phyloP scores from a whole-genome alignment of 2,888 invertebrate species.

The Meteorus colon region DNA sequence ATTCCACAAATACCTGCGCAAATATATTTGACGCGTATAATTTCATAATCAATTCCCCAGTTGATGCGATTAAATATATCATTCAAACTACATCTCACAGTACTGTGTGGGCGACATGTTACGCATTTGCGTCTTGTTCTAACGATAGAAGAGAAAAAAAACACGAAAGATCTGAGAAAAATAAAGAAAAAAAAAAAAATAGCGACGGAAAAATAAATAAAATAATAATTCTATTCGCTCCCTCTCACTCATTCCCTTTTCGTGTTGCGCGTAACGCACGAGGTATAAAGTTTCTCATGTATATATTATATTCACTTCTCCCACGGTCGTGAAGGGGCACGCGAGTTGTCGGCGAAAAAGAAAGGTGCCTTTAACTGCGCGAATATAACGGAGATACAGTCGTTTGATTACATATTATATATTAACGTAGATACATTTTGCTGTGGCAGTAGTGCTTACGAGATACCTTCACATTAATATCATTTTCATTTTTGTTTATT shows the following conservation, averaged over 20 bases:
- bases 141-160: no score
- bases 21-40: background rate
- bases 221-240: background rate
- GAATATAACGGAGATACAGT: constrained; percentile 12
- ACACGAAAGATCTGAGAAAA: no score
- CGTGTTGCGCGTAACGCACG: constrained; percentile 2
- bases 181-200: no score
- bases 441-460: background rate
- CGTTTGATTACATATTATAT: constrained; percentile 10
- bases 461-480: background rate
- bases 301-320: background rate
- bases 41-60: background rate
- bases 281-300: background rate
- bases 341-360: constrained; percentile 13
- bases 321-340: constrained; percentile 13
- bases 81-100: background rate
- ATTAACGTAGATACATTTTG: background rate
- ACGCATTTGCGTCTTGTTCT: no score
- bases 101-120: background rate
- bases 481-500: background rate
- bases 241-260: constrained; percentile 2
- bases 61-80: constrained; percentile 19
- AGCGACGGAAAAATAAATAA: background rate
- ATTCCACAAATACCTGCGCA: no score
- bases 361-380: constrained; percentile 6